Conservation (phyloP, 2,888 invertebrate species). For the Brachyptera putata region DNA sequence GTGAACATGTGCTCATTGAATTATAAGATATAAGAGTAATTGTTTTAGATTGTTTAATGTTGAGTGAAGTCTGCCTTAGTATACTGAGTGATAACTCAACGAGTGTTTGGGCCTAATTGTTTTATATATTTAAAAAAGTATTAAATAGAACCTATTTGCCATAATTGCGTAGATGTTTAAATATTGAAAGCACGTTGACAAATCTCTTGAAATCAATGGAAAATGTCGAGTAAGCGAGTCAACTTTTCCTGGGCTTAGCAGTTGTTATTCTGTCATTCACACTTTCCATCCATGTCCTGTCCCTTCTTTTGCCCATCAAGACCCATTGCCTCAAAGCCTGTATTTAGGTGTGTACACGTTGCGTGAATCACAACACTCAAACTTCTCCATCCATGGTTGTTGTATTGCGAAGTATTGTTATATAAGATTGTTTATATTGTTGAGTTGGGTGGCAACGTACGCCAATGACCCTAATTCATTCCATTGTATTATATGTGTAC, state of each 20-base stretch:
- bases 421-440: conserved; percentile 10
- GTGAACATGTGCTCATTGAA: conserved; percentile 15
- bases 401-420: conserved; percentile 18
- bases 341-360: conserved; percentile 10
- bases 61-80: conserved; percentile 33
- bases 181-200: conserved; percentile 25
- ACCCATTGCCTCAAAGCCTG: conserved; percentile 15
- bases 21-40: conserved; percentile 10
- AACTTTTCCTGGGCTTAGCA: conserved; percentile 20
- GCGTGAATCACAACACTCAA: conserved; percentile 9
- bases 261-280: conserved; percentile 13
- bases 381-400: conserved; percentile 24
- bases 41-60: conserved; percentile 30
- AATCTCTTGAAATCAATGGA: conserved; percentile 16
- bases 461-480: conserved; percentile 31
- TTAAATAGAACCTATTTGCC: conserved; percentile 29
- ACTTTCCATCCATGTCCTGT: conserved; percentile 19
- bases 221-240: conserved; percentile 9
- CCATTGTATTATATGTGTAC: conserved; percentile 28
- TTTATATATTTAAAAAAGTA: conserved; percentile 26
- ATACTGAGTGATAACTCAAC: conserved; percentile 25
- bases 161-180: conserved; percentile 29
- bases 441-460: background rate
- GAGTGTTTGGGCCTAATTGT: conserved; percentile 33
- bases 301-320: background rate